Evolutionary conservation across 1,140 invertebrate species (phyloP), one percentile per base, ranked within the genome.

Genomic region (Eueides isabella): DNA sequence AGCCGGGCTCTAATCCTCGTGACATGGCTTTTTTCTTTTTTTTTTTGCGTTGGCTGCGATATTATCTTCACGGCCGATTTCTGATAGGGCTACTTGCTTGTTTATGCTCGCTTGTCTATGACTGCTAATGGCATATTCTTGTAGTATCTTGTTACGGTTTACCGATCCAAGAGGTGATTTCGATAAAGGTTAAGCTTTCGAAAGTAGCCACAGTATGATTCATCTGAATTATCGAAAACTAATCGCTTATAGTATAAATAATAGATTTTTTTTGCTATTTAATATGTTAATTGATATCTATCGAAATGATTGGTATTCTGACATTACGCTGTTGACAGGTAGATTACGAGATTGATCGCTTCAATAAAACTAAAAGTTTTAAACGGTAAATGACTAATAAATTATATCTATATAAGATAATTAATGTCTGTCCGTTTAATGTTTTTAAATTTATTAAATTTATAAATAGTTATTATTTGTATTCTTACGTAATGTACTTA

Each of bases 51-150:
- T 78, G 80, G 82, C 74, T 66, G 72, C 76, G 86, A 88, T 88
- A 83, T 86, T 88, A 89, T 91, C 89, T 88, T 74, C 75, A 76
- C 77, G 84, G 78, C 77, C 82, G 88, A 89, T 90, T 88, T 85
- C 83, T 85, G 88, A 90, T 90, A 89, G 82, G 78, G 85, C 88
- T 87, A 90, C 82, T 80, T 84, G 76, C 80, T 88, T 89, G 87
- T 90, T 89, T 90, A 89, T 84, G 85, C 82, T 85, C 76, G 80
- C 77, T 86, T 88, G 85, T 89, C 85, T 88, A 83, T 85, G 85
- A 80, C 71, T 84, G 83, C 89, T 92, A 92, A 92, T 91, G 89
- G 90, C 83, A 71, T 84, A 89, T 80, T 84, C 86, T 80, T 92
- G 90, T 91, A 80, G 67, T 80, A 86, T 90, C 88, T 85, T 74